Percentiles rank a stretch among this genome's conserved stretches.
These are phyloP conservation scores for Troilus luridus DNA, from an alignment of 2,888 invertebrate species.

Conservation along the genomic window DNA sequence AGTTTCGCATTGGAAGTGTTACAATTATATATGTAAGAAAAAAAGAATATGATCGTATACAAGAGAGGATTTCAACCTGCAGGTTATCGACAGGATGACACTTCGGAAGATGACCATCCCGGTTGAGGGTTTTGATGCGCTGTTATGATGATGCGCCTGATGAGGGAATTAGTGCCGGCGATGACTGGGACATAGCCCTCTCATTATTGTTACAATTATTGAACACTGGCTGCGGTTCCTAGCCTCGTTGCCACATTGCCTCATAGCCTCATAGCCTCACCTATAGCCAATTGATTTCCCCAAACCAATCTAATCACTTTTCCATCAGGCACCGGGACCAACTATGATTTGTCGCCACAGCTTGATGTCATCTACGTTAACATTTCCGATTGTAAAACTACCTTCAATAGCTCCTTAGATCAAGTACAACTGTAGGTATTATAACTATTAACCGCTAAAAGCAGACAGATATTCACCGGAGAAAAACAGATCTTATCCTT, in stretches of 20 bases:
- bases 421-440: background rate
- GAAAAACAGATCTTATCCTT: too few relatives aligned
- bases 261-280: background rate
- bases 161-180: background rate
- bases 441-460: too few relatives aligned
- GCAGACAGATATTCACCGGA: too few relatives aligned
- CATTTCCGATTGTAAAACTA: background rate
- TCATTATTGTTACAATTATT: conserved; percentile 48
- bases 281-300: conserved; percentile 53
- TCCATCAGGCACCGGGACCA: conserved; percentile 42
- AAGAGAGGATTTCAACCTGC: background rate
- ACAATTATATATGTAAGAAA: too few relatives aligned
- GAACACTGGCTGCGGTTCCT: background rate
- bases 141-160: background rate
- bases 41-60: background rate
- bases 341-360: conserved; percentile 42
- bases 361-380: background rate
- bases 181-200: background rate
- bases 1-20: too few relatives aligned
- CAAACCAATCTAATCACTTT: conserved; percentile 53
- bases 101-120: background rate
- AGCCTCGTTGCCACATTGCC: background rate
- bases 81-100: conserved; percentile 1
- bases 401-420: background rate
- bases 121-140: background rate